Evolutionary conservation across 1,140 invertebrate species (phyloP).

Genomic region (Anthonomus grandis): DNA sequence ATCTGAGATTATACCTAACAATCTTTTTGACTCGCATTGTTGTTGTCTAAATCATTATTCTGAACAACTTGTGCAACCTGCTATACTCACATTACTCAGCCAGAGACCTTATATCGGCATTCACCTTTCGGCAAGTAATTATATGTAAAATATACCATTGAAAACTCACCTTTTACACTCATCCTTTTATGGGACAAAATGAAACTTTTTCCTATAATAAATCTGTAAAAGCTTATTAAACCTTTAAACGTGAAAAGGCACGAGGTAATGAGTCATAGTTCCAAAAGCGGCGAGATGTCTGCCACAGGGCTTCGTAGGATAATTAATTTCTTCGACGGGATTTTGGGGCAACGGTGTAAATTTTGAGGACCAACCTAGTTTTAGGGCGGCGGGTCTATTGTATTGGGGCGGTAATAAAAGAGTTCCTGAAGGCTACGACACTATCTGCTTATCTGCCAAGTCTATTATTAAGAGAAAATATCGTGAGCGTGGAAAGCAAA

Average conservation of each 20-base stretch:
- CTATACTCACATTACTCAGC: too few species aligned
- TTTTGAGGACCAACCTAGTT: slow-evolving; percentile 18
- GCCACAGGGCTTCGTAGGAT: slow-evolving; percentile 13
- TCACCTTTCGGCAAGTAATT: too few species aligned
- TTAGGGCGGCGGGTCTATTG: slow-evolving; percentile 7
- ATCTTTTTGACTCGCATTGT: too few species aligned
- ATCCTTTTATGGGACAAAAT: too few species aligned
- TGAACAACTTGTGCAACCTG: too few species aligned
- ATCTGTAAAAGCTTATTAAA: too few species aligned
- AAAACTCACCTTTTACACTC: too few species aligned
- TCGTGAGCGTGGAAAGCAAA: background rate
- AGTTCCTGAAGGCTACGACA: background rate
- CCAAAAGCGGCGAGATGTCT: slow-evolving; percentile 16
- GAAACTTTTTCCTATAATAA: too few species aligned
- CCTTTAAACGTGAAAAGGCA: slow-evolving; percentile 7
- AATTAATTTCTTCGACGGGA: slow-evolving; percentile 16
- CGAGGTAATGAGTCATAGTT: slow-evolving; percentile 13
- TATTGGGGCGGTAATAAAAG: slow-evolving; percentile 10
- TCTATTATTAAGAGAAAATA: background rate
- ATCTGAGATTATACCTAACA: too few species aligned
- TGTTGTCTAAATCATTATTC: too few species aligned
- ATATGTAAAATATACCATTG: too few species aligned
- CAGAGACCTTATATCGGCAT: too few species aligned
- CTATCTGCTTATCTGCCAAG: background rate
- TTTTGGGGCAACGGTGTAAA: slow-evolving; percentile 15